These are phyloP conservation scores for Strongylocentrotus purpuratus DNA, from an alignment of 35 echinoderm and acorn worm species.

Conservation along the genomic window DNA sequence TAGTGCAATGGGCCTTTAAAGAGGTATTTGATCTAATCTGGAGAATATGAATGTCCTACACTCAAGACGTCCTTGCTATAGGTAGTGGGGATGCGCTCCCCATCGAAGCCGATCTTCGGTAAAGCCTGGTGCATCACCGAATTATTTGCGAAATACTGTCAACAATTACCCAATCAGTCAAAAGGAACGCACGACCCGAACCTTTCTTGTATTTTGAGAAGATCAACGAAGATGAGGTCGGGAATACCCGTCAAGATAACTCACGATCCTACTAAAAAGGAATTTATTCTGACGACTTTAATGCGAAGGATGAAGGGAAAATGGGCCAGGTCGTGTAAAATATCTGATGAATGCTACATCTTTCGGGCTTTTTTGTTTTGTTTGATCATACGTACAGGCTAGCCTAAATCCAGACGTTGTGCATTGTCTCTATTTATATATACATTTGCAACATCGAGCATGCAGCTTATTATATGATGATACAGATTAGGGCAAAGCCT, in stretches of 20 bases:
- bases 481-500: background rate
- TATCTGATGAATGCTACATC: background rate
- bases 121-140: background rate
- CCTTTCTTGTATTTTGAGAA: background rate
- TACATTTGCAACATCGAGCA: background rate
- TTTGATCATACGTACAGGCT: background rate
- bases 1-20: too few species aligned
- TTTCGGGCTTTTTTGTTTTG: background rate
- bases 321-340: constrained; percentile 3
- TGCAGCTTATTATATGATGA: background rate
- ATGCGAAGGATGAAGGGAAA: background rate
- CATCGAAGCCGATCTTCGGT: background rate
- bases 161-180: constrained; percentile 18
- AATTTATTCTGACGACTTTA: constrained; percentile 10
- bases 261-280: background rate
- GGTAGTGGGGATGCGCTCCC: background rate
- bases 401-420: background rate
- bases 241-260: background rate
- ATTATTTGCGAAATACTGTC: constrained; percentile 4
- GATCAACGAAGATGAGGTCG: background rate
- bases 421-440: background rate
- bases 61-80: too few species aligned
- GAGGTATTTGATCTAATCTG: too few species aligned
- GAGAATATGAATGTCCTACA: too few species aligned
- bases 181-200: background rate